Base-by-base conservation (phyloP, 2,888 invertebrate species). In the Halictus ligatus region DNA sequence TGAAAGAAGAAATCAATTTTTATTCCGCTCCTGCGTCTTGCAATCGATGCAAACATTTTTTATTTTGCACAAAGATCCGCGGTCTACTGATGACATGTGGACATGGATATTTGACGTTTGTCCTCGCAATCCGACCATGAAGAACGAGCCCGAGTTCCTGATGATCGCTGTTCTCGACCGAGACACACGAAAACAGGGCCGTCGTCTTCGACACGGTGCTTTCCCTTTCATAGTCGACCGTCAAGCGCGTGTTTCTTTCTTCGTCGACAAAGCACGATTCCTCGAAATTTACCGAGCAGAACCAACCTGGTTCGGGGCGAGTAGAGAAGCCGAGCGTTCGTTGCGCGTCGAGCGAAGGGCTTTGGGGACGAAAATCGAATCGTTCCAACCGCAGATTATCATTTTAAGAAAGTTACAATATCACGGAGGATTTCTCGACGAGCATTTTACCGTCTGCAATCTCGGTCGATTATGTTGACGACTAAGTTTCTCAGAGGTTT, bases 221-320 rank as follows among this genome's bases (percentile, higher is more conserved):
- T 78, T 86, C 86, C 85, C 64, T 86, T 85, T 86, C 85, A 29
- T 71, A 25, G 8, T 25, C n/a, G 15, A 29, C 64, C 58, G 13
- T 10, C 69, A 50, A 50, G 21, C 54, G 73, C 54, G 73, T 8
- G 73, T 69, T 21, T 69, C 64, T 18, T 72, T 75, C 72, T 21
- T 72, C 73, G 74, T 74, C 78, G 85, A 21, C 73, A 82, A 77
- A 71, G 88, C 89, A 46, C 84, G 83, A 86, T 90, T 87, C 90
- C 88, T 78, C 77, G 67, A 88, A 87, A 90, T 90, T 90, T 89
- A 90, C 90, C 75, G 77, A 89, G 80, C 89, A 82, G 88, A 89
- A 89, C 90, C 85, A 15, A 60, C 64, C 69, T 60, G 76, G 72
- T 60, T 25, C 60, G 60, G 81, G 35, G 29, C 15, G 35, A 35